These are phyloP conservation scores for Lacerta viridis DNA, from an alignment of 2,797 vertebrate genomes.

Conservation along the genomic window DNA sequence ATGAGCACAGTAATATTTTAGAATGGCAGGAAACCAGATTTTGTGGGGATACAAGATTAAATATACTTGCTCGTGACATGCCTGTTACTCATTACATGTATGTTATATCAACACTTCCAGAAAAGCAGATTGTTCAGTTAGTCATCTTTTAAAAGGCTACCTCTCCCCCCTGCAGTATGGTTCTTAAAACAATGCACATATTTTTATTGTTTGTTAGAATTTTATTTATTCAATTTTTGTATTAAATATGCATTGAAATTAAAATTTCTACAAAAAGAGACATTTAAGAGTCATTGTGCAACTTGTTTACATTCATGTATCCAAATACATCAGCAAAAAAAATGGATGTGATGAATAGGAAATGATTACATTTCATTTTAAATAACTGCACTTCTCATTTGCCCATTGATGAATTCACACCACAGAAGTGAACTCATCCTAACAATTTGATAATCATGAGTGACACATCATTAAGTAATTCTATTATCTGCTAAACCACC, in stretches of 20 bases:
- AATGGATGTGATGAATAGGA: rapidly evolving
- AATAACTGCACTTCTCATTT: conserved; percentile 13
- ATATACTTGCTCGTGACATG: conserved; percentile 31
- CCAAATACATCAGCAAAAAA: not conserved
- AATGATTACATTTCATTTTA: not conserved
- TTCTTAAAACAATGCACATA: not conserved
- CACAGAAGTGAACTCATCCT: conserved; percentile 45
- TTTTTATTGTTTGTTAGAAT: conserved; percentile 45
- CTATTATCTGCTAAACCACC: conserved; percentile 77
- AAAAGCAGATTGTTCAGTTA: conserved; percentile 22
- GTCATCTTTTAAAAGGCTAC: not conserved
- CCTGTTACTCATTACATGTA: conserved; percentile 2
- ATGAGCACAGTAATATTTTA: conserved; percentile 65
- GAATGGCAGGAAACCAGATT: conserved; percentile 53
- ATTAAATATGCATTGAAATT: conserved; percentile 1
- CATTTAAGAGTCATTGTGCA: not conserved
- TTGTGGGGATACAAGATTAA: conserved; percentile 51
- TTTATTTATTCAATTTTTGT: not conserved
- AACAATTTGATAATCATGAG: conserved; percentile 63
- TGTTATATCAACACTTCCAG: conserved; percentile 47
- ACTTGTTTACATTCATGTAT: not conserved
- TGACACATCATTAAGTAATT: conserved; percentile 76
- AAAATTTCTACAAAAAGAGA: not conserved
- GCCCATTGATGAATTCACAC: conserved; percentile 16
- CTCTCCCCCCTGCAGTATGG: conserved; percentile 23